Evolutionary conservation across 2,797 vertebrate species (phyloP), one percentile per base, ranked within the genome.

Genomic region (Coranthus polyacanthus): DNA sequence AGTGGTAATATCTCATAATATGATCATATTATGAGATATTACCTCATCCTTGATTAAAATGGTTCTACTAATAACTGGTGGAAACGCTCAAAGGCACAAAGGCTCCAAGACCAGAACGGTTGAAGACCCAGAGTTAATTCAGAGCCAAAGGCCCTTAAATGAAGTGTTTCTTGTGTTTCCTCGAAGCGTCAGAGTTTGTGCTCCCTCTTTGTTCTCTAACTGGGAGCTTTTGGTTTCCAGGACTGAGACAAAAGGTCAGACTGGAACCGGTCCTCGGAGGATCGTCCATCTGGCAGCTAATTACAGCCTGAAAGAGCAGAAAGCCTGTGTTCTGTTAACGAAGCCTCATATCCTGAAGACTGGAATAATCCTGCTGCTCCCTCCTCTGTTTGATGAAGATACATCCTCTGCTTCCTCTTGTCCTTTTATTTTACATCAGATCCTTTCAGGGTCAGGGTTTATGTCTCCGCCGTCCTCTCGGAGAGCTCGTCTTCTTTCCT

Each of bases 211-310:
- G 43, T 20, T 44, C 20, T 15, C 3, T 20, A 18, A 18, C 18
- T 12, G 17, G 17, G 18, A 21, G 42, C 11, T 8, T 22, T 45
- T 16, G 7, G 43, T 22, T 20, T 21, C 12, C 43, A 24, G 21
- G 44, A 29, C 26, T 8, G 26, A 29, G 26, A 29, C 26, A 29
- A 29, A 4, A 7, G 21, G 52, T 22, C 34, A 4, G 16, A 34
- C n/a, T 24, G 15, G 4, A 12, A 21, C 11, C 15, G 0, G 21
- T 37, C 20, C 11, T 29, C 16, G 1, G 32, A 32, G 16, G 26
- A 18, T 34, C 26, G 16, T 51, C n/a, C 15, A 60, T 20, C 57
- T 59, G 43, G 34, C 29, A 16, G 43, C 6, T 60, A 49, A 64
- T 64, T 10, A 37, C 39, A 43, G 49, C 17, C 39, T 36, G 49